phyloP scores from a whole-genome alignment of 2,888 invertebrate genomes.

The Tolmerus cingulatus region DNA sequence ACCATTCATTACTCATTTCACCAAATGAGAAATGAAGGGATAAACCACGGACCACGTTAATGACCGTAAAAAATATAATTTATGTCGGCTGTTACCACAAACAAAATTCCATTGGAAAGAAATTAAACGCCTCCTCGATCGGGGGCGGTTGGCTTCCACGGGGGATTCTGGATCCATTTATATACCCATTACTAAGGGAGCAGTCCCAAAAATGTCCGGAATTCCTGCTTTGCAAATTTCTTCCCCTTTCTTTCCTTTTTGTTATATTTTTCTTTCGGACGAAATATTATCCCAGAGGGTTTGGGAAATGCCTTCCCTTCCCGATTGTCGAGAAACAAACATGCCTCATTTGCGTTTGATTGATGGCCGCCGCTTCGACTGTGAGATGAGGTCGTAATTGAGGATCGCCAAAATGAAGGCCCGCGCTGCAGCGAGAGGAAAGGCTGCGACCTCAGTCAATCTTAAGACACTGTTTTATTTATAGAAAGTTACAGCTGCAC shows the following conservation, averaged over 20 bases:
- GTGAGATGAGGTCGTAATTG: slow-evolving; percentile 1
- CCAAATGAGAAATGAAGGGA: neutral
- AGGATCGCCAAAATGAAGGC: neutral
- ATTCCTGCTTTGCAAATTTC: slow-evolving; percentile 5
- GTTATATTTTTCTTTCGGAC: neutral
- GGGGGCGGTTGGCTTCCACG: neutral
- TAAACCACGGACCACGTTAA: neutral
- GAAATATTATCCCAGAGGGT: neutral
- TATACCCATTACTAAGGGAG: neutral
- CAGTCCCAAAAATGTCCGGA: slow-evolving; percentile 9
- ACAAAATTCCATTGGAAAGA: slow-evolving; percentile 28
- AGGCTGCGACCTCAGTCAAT: neutral
- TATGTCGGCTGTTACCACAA: slow-evolving; percentile 22
- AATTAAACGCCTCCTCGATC: neutral
- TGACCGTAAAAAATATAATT: slow-evolving; percentile 18
- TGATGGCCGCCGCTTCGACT: neutral
- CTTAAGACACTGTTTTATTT: neutral
- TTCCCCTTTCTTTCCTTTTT: neutral
- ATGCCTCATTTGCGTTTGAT: slow-evolving; percentile 30
- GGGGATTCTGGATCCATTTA: slow-evolving; percentile 13
- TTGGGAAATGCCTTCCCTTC: neutral
- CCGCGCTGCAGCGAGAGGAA: neutral
- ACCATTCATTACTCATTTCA: slow-evolving; percentile 18
- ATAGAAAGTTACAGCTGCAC: neutral
- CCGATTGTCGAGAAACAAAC: slow-evolving; percentile 24